Evolutionary conservation across 2,888 invertebrate genomes (phyloP).

Genomic region (Drosophila kanekoi): DNA sequence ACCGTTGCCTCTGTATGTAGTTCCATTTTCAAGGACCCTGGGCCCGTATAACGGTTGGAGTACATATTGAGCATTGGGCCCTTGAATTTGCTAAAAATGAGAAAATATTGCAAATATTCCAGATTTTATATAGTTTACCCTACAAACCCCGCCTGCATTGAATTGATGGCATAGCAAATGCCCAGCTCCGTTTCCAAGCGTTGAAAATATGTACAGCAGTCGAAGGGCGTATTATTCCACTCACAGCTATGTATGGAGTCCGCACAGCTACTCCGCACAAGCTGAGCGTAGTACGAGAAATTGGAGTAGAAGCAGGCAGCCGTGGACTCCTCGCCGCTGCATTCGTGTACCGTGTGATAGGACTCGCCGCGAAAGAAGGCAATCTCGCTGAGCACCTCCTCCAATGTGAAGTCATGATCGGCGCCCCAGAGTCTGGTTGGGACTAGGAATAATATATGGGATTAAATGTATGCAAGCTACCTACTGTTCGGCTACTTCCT

Average conservation of each 20-base stretch:
- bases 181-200: constrained; percentile 89
- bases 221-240: constrained; percentile 87
- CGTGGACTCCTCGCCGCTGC: constrained; percentile 86
- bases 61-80: constrained; percentile 87
- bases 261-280: constrained; percentile 87
- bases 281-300: constrained; percentile 87
- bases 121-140: neutral
- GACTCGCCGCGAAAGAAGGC: constrained; percentile 89
- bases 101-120: neutral
- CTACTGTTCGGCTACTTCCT: constrained; percentile 88
- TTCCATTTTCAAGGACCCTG: constrained; percentile 87
- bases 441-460: neutral
- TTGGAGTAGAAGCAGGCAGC: constrained; percentile 87
- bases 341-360: constrained; percentile 88
- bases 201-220: constrained; percentile 89
- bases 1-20: constrained; percentile 86
- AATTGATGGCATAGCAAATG: constrained; percentile 89
- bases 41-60: constrained; percentile 88
- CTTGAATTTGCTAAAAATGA: constrained; percentile 63
- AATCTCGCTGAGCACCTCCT: constrained; percentile 89
- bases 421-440: constrained; percentile 87
- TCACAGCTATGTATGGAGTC: constrained; percentile 87
- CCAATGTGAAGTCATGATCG: constrained; percentile 89
- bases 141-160: constrained; percentile 86
- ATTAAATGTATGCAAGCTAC: constrained; percentile 49